Evolutionary conservation across 2,888 invertebrate genomes (phyloP), one percentile per base, ranked within the genome.

Genomic region (Habrosyne pyritoides): DNA sequence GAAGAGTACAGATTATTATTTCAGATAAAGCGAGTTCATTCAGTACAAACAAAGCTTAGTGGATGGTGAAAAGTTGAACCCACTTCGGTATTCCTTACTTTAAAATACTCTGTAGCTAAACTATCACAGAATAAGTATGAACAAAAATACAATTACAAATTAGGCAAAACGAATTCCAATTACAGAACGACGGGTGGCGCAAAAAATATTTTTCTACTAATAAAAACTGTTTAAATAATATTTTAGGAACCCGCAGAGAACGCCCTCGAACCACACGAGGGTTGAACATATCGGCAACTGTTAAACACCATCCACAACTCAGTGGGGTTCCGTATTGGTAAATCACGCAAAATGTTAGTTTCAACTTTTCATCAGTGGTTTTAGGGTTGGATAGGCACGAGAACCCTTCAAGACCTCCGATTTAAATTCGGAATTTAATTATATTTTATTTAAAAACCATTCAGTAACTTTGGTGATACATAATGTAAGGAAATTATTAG

Each of bases 241-340:
- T 73, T 76, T 80, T 83, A 77, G 84, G 76, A 73, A 66, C 82
- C 85, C 81, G 84, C 81, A 74, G 87, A 83, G 89, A 55, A 83
- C 89, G 86, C 88, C 89, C 87, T 91, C 90, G 67, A 90, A 90
- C 90, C 79, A 71, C 63, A 50, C 52, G 61, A 63, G 73, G 73
- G 76, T 64, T 57, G 68, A 55, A 42, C 55, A 30, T 30, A 59
- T 57, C 67, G 67, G 67, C 77, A 73, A 76, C 71, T 76, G 71
- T 73, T 87, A 81, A 84, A 84, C 81, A 72, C 71, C 68, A 78
- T 78, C 77, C 81, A 59, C 57, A 53, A 28, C 79, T 28, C 82
- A 61, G 75, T 73, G 74, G 86, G 88, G 77, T 66, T 67, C 42
- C 42, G 42, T 42, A 47, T 24, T 26, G 18, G 49, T 52, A 48